These are phyloP conservation scores for Bombycilla garrulus DNA, from an alignment of 2,113 vertebrate genomes.

Conservation along the genomic window DNA sequence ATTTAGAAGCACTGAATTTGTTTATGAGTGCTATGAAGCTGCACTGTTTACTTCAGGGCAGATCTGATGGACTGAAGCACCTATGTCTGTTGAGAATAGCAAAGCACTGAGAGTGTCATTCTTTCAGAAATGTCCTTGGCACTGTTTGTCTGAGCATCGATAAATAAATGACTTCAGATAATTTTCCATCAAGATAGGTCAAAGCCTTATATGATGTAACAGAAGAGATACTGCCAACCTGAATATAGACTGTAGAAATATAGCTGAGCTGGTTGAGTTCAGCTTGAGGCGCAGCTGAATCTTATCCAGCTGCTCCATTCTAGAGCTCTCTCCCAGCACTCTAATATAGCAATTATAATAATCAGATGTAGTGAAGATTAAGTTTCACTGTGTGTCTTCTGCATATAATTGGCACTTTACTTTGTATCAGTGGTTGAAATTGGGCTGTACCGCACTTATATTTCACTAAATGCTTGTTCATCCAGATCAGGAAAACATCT, in stretches of 20 bases:
- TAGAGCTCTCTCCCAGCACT: background rate
- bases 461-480: background rate
- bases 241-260: background rate
- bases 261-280: background rate
- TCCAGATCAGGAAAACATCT: background rate
- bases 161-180: background rate
- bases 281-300: background rate
- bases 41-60: background rate
- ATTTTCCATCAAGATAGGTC: background rate
- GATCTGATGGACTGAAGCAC: background rate
- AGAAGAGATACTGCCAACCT: background rate
- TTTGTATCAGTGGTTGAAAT: background rate
- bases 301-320: background rate
- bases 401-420: background rate
- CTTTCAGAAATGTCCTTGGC: background rate
- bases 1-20: background rate
- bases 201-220: background rate
- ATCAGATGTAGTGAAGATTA: background rate
- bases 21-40: background rate
- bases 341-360: background rate
- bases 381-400: background rate
- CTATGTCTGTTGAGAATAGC: background rate
- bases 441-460: background rate
- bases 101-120: background rate
- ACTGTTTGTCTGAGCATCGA: background rate